Conservation (phyloP, 1,140 invertebrate genomes). For the Choristoneura fumiferana region DNA sequence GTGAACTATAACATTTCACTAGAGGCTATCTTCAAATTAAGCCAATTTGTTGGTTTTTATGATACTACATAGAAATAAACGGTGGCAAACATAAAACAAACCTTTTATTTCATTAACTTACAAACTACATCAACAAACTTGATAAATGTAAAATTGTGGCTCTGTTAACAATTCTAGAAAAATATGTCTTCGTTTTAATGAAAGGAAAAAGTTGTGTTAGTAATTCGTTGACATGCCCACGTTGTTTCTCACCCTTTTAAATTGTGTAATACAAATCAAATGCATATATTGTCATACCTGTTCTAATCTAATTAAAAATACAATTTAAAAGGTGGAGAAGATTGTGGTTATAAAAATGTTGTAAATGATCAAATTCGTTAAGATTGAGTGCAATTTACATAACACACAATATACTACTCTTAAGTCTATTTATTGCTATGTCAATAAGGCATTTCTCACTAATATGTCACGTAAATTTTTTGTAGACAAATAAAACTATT, state of each 20-base stretch:
- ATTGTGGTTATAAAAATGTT: no score
- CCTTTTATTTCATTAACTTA: slow-evolving; percentile 22
- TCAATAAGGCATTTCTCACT: slow-evolving; percentile 20
- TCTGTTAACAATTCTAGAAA: slow-evolving; percentile 2
- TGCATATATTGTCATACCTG: no score
- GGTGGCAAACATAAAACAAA: slow-evolving; percentile 24
- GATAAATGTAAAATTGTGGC: background rate
- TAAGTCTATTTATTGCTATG: slow-evolving; percentile 12
- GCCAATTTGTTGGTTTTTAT: no score
- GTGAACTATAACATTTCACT: no score
- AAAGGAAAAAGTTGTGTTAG: background rate
- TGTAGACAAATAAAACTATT: background rate
- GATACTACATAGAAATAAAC: background rate
- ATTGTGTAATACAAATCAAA: no score
- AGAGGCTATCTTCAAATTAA: no score
- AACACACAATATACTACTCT: slow-evolving; percentile 1
- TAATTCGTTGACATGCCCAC: no score
- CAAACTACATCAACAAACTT: slow-evolving; percentile 8
- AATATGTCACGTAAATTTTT: slow-evolving; percentile 11
- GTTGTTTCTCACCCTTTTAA: no score
- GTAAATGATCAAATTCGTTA: no score
- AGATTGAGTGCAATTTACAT: background rate
- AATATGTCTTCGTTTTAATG: background rate
- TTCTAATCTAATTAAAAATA: no score
- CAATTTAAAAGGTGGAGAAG: no score